Evolutionary conservation across 2,888 invertebrate species (phyloP).

Genomic region (Eustalomyia histrio): DNA sequence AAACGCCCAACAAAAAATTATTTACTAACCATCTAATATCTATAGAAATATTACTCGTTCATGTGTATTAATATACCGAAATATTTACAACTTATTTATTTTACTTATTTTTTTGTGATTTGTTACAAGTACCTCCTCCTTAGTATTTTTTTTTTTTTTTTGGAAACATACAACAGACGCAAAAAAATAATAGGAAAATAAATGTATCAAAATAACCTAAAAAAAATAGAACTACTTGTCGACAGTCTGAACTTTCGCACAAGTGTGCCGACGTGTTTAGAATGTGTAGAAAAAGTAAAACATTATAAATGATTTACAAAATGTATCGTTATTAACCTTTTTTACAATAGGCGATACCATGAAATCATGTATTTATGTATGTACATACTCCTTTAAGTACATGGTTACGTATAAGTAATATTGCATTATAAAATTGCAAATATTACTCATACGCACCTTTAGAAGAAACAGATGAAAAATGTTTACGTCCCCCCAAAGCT

Average conservation of each 20-base stretch:
- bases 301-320: slow-evolving; percentile 32
- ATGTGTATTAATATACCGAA: neutral
- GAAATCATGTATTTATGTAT: too few relatives aligned
- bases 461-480: too few relatives aligned
- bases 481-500: too few relatives aligned
- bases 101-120: slow-evolving; percentile 9
- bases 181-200: slow-evolving; percentile 6
- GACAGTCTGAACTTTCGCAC: neutral
- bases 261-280: slow-evolving; percentile 26
- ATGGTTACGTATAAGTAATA: too few relatives aligned
- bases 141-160: neutral
- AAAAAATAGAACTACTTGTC: neutral
- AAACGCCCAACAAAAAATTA: neutral
- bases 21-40: neutral
- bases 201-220: slow-evolving; percentile 8
- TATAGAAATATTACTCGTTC: neutral
- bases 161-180: slow-evolving; percentile 19
- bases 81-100: slow-evolving; percentile 7
- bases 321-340: slow-evolving; percentile 27
- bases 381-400: too few relatives aligned
- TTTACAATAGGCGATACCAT: neutral
- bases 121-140: slow-evolving; percentile 3
- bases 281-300: slow-evolving; percentile 4
- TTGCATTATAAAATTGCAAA: too few relatives aligned
- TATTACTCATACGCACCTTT: too few relatives aligned